Conservation (phyloP, 2,888 invertebrate species). For the Troilus luridus region DNA sequence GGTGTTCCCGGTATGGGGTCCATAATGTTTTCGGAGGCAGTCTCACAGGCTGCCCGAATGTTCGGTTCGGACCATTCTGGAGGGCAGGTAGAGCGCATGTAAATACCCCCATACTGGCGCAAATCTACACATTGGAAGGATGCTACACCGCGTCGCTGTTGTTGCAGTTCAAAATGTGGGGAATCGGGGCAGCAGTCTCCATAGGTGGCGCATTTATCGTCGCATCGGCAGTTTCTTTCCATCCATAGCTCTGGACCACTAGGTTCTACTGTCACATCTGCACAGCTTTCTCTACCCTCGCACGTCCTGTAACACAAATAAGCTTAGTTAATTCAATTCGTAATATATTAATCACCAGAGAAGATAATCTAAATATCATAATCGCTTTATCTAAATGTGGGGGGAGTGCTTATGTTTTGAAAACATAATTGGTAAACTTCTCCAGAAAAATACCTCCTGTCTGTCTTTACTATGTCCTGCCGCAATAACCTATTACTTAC, state of each 20-base stretch:
- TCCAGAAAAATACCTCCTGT: no score
- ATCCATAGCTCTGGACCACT: conserved; percentile 65
- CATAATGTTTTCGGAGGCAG: conserved; percentile 62
- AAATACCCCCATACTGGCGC: conserved; percentile 69
- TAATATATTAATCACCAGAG: not conserved
- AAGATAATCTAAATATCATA: no score
- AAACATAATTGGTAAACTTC: no score
- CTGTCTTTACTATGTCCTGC: no score
- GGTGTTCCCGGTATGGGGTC: conserved; percentile 61
- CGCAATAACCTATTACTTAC: not conserved
- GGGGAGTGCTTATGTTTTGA: no score
- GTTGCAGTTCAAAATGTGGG: conserved; percentile 66
- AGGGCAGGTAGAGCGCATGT: conserved; percentile 70
- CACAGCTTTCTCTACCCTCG: conserved; percentile 66
- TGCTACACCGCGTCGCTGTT: conserved; percentile 67
- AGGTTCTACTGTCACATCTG: conserved; percentile 66
- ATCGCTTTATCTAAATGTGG: no score
- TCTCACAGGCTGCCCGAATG: conserved; percentile 66
- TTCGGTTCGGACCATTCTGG: conserved; percentile 67
- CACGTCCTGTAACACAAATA: conserved; percentile 65
- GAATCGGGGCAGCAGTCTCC: conserved; percentile 72
- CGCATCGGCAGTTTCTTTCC: conserved; percentile 70
- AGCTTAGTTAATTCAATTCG: not conserved
- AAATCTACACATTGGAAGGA: conserved; percentile 69
- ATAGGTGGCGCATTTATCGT: conserved; percentile 69